phyloP scores from a whole-genome alignment of 2,888 invertebrate genomes.

The Pasiphila rectangulata region DNA sequence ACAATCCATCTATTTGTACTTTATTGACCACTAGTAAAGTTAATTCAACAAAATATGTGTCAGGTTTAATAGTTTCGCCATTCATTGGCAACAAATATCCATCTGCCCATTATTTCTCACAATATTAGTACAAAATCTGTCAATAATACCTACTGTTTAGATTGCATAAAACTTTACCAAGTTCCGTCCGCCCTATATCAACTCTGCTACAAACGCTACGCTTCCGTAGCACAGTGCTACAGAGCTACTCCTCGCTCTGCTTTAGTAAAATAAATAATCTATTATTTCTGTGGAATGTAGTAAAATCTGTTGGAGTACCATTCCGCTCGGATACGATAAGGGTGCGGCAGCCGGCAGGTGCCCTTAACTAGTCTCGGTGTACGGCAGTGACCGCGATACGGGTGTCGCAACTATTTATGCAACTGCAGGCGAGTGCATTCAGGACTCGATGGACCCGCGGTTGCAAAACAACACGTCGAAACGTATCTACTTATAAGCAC shows the following conservation, averaged over 20 bases:
- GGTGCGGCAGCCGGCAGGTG: conserved; percentile 64
- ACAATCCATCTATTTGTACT: conserved; percentile 10
- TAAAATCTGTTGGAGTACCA: conserved; percentile 14
- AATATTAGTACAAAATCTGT: too few relatives aligned
- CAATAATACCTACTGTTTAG: too few relatives aligned
- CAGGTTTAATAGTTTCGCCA: too few relatives aligned
- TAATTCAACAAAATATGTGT: too few relatives aligned
- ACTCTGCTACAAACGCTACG: conserved; percentile 1
- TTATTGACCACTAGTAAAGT: conserved; percentile 2
- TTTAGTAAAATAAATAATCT: not conserved
- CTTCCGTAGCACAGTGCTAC: conserved; percentile 1
- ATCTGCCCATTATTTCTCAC: too few relatives aligned
- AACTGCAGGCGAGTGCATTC: conserved; percentile 71
- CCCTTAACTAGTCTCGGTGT: conserved; percentile 54
- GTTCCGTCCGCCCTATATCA: too few relatives aligned
- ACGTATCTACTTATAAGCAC: conserved; percentile 43
- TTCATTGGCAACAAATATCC: too few relatives aligned
- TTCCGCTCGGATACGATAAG: conserved; percentile 39
- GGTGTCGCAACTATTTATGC: conserved; percentile 74
- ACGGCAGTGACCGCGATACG: conserved; percentile 77
- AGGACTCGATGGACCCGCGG: conserved; percentile 64
- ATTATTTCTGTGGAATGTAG: conserved; percentile 1
- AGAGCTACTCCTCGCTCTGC: conserved; percentile 5
- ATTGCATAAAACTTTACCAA: too few relatives aligned
- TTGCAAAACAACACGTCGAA: conserved; percentile 63